Evolutionary conservation across 2,797 vertebrate genomes (phyloP).

Genomic region (Hafferia zeledoni): DNA sequence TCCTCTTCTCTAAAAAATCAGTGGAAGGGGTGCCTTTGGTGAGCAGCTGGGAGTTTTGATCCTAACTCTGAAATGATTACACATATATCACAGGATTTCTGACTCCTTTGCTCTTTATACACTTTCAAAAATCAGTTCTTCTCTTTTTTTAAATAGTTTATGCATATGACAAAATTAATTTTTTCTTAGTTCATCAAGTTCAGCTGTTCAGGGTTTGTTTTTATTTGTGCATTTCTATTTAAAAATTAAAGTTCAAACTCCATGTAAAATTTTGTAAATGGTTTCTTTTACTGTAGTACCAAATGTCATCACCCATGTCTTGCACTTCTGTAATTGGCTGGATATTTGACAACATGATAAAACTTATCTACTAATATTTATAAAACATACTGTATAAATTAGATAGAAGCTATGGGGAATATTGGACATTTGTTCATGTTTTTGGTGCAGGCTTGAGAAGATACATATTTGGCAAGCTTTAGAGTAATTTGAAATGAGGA

Average conservation of each 20-base stretch:
- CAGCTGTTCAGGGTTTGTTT: not conserved
- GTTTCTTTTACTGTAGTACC: not conserved
- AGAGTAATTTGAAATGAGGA: not conserved
- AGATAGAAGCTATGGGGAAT: not conserved
- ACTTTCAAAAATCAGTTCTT: not conserved
- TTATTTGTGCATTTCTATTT: not conserved
- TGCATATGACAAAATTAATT: not conserved
- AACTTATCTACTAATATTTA: not conserved
- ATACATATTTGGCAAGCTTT: not conserved
- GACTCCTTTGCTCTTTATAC: not conserved
- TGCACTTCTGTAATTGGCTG: not conserved
- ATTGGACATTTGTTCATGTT: not conserved
- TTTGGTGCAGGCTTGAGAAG: not conserved
- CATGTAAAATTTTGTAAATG: not conserved
- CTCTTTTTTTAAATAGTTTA: not conserved
- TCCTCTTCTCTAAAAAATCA: not conserved
- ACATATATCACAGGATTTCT: not conserved
- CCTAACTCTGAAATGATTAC: not conserved
- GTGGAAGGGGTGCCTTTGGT: not conserved
- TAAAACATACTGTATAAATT: not conserved
- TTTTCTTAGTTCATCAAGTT: not conserved
- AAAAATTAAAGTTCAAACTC: not conserved
- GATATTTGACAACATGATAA: not conserved
- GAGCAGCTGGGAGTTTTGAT: not conserved
- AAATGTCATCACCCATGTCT: not conserved